Base-by-base conservation (phyloP, 2,888 invertebrate genomes). In the Thera obeliscata region DNA sequence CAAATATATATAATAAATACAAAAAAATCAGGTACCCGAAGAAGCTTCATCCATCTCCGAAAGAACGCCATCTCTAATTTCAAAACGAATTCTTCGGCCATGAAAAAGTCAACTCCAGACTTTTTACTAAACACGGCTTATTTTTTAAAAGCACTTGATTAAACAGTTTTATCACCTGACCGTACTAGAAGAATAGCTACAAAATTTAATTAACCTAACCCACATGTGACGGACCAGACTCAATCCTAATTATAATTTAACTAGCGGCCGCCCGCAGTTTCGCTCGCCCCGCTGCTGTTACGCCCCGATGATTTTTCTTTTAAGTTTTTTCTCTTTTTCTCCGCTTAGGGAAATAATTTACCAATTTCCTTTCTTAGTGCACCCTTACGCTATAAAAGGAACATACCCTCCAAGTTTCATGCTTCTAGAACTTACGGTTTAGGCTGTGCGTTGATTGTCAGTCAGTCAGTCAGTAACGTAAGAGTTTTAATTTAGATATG, bases 121-220 rank as follows among this genome's bases (percentile, higher is more conserved):
- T 9, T 46, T 22, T 63, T 74, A 77, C 74, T 73, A 78, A 74
- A 74, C 76, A 78, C 78, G 66, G 67, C 62, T 77, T 66, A 78
- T 74, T 73, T 74, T 69, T 75, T 73, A 76, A 76, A 76, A 76
- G 64, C 69, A 80, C 78, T 80, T 67, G 79, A 79, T 87, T 87
- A 85, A 86, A 87, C 89, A 90, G 87, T 89, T 90, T 88, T 87
- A 79, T 82, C 67, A 74, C 64, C 54, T 69, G 66, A 74, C 9
- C 1, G 43, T 46, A 7, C 43, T 43, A 43, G 7, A 43, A 71
- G 73, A 70, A 66, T 65, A 67, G 64, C 66, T 63, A 74, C 63
- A 72, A 66, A 70, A 69, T 66, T 62, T 22, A 22, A 22, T 22
- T 22, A 22, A 22, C 22, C 22, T 22, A 22, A 22, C 69, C 59